Conservation (phyloP, 2,888 invertebrate species). For the Chaitophorus viminalis region DNA sequence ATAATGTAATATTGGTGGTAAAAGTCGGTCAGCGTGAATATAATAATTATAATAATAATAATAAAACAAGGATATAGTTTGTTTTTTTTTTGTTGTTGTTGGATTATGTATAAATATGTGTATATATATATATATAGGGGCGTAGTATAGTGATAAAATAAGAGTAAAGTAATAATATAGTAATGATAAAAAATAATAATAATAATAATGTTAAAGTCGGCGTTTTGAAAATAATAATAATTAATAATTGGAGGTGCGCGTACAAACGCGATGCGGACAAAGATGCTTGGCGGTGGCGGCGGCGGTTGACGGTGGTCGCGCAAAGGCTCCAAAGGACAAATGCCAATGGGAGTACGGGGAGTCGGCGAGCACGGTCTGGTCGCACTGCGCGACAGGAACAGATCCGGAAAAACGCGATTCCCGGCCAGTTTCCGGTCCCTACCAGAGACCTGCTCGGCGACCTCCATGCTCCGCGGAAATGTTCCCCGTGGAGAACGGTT, state of each 20-base stretch:
- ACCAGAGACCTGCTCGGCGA: not conserved
- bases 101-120: not conserved
- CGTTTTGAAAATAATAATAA: slow-evolving; percentile 11
- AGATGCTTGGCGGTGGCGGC: not conserved
- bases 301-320: not conserved
- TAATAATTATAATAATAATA: slow-evolving; percentile 34
- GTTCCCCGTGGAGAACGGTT: not conserved
- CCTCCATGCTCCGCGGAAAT: not conserved
- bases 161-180: slow-evolving; percentile 17
- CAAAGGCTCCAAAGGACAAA: slow-evolving; percentile 16
- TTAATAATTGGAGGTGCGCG: slow-evolving; percentile 13
- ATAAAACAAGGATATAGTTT: slow-evolving; percentile 30
- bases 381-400: not conserved
- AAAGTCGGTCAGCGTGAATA: slow-evolving; percentile 24
- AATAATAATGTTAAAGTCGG: slow-evolving; percentile 3
- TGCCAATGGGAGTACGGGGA: not conserved
- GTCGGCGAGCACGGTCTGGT: not conserved
- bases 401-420: slow-evolving; percentile 58
- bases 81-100: no score
- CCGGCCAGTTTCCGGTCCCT: slow-evolving; percentile 32
- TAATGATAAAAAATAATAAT: slow-evolving; percentile 13
- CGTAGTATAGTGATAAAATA: not conserved
- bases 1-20: slow-evolving; percentile 16
- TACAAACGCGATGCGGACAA: slow-evolving; percentile 2
- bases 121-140: no score